A percentile compares a stretch with the other conserved stretches of the same genome.
These are phyloP conservation scores for Paramormyrops kingsleyae DNA, from an alignment of 2,113 vertebrate species.

Conservation along the genomic window DNA sequence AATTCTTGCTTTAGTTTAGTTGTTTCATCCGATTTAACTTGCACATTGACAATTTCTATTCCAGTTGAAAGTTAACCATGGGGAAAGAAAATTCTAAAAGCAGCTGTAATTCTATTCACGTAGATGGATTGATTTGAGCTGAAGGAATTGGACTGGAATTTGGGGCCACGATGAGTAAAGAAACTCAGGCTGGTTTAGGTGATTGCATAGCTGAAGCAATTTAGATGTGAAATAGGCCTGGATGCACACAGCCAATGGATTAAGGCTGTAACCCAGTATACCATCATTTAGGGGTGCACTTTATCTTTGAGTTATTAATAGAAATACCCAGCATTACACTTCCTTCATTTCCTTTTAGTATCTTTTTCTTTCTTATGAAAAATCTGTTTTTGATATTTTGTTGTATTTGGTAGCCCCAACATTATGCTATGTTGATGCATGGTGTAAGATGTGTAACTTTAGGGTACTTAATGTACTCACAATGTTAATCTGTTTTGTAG, in stretches of 20 bases:
- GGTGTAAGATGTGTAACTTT: neutral
- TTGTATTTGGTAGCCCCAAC: neutral
- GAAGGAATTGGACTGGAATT: neutral
- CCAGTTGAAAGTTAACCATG: neutral
- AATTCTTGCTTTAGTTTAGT: neutral
- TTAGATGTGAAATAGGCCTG: neutral
- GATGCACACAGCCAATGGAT: neutral
- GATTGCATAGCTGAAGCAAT: neutral
- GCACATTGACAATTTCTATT: neutral
- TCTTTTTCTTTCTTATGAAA: neutral
- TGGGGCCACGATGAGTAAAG: neutral
- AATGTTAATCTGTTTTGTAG: slow-evolving; percentile 37
- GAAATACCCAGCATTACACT: neutral
- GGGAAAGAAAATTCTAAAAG: neutral
- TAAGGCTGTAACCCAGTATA: neutral
- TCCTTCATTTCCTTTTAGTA: neutral
- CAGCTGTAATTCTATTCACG: neutral
- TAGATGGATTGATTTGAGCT: neutral
- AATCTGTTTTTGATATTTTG: neutral
- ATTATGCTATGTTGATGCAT: neutral
- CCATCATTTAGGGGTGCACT: neutral
- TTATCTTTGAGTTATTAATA: neutral
- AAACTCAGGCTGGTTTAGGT: neutral
- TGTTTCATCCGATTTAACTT: neutral
- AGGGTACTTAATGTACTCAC: neutral